These are phyloP conservation scores for Rhadinocentrus ornatus DNA, from an alignment of 2,797 vertebrate species.

Conservation along the genomic window DNA sequence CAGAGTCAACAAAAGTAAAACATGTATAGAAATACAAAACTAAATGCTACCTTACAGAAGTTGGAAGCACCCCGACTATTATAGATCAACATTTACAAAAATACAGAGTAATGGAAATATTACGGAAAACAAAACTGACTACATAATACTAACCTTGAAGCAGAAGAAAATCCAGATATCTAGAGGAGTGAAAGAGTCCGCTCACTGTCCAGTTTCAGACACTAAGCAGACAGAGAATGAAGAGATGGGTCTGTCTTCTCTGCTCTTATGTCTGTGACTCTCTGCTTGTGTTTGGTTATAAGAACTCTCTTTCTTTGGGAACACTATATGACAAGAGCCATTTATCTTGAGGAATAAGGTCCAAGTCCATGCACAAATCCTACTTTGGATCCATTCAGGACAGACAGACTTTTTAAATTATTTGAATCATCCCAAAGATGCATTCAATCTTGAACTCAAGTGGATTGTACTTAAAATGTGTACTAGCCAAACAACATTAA, in stretches of 20 bases:
- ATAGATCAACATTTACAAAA: background rate
- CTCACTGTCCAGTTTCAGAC: constrained; percentile 20
- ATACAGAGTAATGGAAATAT: background rate
- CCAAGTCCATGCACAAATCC: constrained; percentile 21
- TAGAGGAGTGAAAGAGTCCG: constrained; percentile 6
- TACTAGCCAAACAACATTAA: no score
- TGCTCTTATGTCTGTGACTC: constrained; percentile 13
- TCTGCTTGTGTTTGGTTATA: constrained; percentile 47
- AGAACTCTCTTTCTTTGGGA: constrained; percentile 37
- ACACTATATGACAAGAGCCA: constrained; percentile 46
- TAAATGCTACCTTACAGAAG: background rate
- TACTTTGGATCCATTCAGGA: constrained; percentile 25
- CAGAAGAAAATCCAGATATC: constrained; percentile 26
- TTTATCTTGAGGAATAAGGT: constrained; percentile 34
- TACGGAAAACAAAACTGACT: background rate
- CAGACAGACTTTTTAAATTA: background rate
- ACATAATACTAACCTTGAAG: constrained; percentile 33
- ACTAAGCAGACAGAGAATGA: constrained; percentile 37
- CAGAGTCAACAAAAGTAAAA: background rate
- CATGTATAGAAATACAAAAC: background rate
- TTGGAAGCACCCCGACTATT: background rate
- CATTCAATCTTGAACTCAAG: background rate
- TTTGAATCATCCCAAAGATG: background rate
- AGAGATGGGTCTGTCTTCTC: constrained; percentile 41
- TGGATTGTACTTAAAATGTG: background rate